Base-by-base conservation (phyloP, 2,888 invertebrate species). In the Agrotis segetum region DNA sequence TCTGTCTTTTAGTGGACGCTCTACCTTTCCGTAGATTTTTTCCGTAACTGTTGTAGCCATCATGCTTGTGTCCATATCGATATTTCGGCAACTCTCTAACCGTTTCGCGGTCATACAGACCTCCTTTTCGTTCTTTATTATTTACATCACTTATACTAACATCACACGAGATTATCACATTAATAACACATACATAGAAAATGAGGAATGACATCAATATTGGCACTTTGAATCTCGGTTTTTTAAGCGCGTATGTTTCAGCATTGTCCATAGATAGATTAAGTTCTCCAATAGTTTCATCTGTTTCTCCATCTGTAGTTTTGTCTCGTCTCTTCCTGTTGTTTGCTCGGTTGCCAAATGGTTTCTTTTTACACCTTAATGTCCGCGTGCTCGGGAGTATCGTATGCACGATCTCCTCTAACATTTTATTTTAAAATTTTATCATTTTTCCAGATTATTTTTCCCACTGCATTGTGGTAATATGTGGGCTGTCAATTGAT, bases 111-210 rank as follows among this genome's bases (percentile, higher is more conserved):
- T 83, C 87, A 71, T 88, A 85, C 14, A 86, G 64, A 74, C 81
- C 84, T 87, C 78, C 83, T 85, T 90, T 89, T 74, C 79, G 81
- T 69, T 82, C 85, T 85, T 90, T 90, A 77, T 85, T 89, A 92
- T 92, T 91, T 89, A 92, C 86, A 90, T 91, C 87, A 91, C 89
- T 95, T 88, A 93, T 89, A 92, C 92, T 95, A 93, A 90, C 94
- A 94, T 95, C 94, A 95, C 96, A 96, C 92, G 87, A 89, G 90
- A 92, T 91, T 95, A 96, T 95, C 93, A 96, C 95, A 95, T 96
- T 95, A 87, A 93, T 85, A 90, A 95, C 87, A 93, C 92, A 95
- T 79, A 94, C 24, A 89, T 94, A 94, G 78, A 93, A 92, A 83
- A 95, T 80, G 71, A 95, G 89, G 89, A 95, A 91, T 91, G 92